Conservation (phyloP, 2,888 invertebrate species). For the Ashinkailepas kermadecensis region DNA sequence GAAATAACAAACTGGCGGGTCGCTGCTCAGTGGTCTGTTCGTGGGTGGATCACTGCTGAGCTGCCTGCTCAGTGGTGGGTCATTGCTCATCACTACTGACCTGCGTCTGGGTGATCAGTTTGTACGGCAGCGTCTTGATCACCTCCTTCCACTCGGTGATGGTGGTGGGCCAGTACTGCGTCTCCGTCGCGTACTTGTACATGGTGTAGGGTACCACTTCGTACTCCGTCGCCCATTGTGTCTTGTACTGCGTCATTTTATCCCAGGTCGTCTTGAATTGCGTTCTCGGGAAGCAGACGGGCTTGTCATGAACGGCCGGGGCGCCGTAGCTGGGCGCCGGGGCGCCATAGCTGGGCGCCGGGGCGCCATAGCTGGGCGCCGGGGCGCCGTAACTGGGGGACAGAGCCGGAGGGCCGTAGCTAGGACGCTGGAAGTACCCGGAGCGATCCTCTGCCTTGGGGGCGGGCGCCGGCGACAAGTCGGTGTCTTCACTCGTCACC, state of each 20-base stretch:
- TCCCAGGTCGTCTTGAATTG: conserved; percentile 17
- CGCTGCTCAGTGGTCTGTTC: no score
- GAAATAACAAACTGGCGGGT: no score
- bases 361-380: neutral
- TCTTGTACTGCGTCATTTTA: conserved; percentile 20
- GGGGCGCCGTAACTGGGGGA: neutral
- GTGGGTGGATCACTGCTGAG: no score
- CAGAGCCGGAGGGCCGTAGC: neutral
- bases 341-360: conserved; percentile 2
- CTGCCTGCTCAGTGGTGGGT: no score
- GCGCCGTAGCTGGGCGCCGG: neutral
- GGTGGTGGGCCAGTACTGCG: conserved; percentile 15
- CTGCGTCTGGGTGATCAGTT: conserved; percentile 7
- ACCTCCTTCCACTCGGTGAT: conserved; percentile 21
- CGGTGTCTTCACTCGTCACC: neutral
- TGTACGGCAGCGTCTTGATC: conserved; percentile 18
- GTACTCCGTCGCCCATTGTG: conserved; percentile 1
- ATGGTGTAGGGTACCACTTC: neutral
- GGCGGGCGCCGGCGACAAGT: neutral
- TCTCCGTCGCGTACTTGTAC: conserved; percentile 20
- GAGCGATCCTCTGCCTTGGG: neutral
- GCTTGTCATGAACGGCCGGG: neutral
- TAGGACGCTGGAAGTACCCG: neutral
- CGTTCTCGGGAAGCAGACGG: neutral
- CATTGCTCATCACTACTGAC: no score